Evolutionary conservation across 2,888 invertebrate genomes (phyloP).

Genomic region (Leptopilina drosophilae): DNA sequence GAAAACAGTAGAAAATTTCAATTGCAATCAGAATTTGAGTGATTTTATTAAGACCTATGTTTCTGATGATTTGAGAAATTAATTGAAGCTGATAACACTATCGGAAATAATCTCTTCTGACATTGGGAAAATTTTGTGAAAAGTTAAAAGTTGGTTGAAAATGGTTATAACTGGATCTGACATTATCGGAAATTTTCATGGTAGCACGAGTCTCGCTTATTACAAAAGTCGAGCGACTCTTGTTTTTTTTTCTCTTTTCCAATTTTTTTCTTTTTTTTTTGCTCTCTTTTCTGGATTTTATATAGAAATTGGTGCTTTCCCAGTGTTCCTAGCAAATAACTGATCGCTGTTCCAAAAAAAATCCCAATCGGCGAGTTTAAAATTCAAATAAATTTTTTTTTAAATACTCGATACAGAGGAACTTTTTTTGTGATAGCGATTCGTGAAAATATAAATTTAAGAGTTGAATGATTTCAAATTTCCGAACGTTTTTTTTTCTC

Average conservation of each 20-base stretch:
- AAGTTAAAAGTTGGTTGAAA: conserved; percentile 15
- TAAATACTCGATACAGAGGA: too few species aligned
- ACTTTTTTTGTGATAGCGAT: too few species aligned
- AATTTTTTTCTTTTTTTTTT: neutral
- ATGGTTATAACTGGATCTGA: conserved; percentile 21
- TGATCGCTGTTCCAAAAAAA: neutral
- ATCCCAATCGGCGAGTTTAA: conserved; percentile 5
- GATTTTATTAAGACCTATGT: neutral
- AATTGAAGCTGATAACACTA: conserved; percentile 30
- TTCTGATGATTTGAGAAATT: conserved; percentile 1
- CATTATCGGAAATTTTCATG: conserved; percentile 26
- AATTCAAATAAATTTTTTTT: neutral
- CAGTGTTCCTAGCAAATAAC: neutral
- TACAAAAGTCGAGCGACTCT: conserved; percentile 17
- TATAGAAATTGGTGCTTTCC: neutral
- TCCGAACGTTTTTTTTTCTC: too few species aligned
- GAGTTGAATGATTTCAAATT: too few species aligned
- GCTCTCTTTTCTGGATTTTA: neutral
- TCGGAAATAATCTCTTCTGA: conserved; percentile 3
- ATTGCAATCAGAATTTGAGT: neutral
- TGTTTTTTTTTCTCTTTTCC: neutral
- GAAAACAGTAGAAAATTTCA: neutral
- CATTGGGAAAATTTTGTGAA: neutral
- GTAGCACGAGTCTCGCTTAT: conserved; percentile 4
- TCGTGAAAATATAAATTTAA: too few species aligned